These are phyloP conservation scores for Coecobrya sp. DNA, from an alignment of 2,888 invertebrate species.

Conservation along the genomic window DNA sequence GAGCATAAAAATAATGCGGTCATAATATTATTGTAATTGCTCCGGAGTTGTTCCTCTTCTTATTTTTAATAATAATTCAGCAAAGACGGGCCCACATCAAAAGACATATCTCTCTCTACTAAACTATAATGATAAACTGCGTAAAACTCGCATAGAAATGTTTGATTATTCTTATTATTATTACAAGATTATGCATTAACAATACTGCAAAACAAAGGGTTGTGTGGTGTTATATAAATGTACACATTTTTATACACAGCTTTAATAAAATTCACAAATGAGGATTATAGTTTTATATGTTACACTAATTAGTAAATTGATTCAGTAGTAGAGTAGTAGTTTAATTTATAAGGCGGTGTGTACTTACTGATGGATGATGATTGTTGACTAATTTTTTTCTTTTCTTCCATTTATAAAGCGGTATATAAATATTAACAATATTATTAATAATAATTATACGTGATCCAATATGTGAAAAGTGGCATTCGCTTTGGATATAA, in stretches of 20 bases:
- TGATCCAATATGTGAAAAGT: constrained; percentile 62
- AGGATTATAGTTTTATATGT: constrained; percentile 38
- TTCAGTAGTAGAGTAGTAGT: constrained; percentile 43
- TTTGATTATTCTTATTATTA: constrained; percentile 67
- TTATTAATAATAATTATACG: too few relatives aligned
- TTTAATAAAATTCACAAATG: constrained; percentile 76
- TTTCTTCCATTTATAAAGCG: constrained; percentile 70
- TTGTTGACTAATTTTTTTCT: constrained; percentile 74
- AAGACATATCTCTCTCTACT: constrained; percentile 65
- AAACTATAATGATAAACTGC: constrained; percentile 73
- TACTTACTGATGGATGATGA: constrained; percentile 65
- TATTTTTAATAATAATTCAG: constrained; percentile 70
- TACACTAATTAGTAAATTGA: constrained; percentile 37
- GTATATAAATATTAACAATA: constrained; percentile 79
- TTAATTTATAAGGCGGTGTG: constrained; percentile 73
- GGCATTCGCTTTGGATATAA: constrained; percentile 35
- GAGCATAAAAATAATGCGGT: background rate
- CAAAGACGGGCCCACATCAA: constrained; percentile 77
- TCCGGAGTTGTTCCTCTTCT: constrained; percentile 13
- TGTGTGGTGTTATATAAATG: constrained; percentile 77
- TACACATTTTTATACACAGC: constrained; percentile 79
- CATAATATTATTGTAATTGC: background rate
- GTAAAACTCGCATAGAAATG: constrained; percentile 77
- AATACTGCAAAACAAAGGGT: constrained; percentile 80
- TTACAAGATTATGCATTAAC: constrained; percentile 77